phyloP scores from a whole-genome alignment of 2,888 invertebrate species.

The Agrotis clavis region DNA sequence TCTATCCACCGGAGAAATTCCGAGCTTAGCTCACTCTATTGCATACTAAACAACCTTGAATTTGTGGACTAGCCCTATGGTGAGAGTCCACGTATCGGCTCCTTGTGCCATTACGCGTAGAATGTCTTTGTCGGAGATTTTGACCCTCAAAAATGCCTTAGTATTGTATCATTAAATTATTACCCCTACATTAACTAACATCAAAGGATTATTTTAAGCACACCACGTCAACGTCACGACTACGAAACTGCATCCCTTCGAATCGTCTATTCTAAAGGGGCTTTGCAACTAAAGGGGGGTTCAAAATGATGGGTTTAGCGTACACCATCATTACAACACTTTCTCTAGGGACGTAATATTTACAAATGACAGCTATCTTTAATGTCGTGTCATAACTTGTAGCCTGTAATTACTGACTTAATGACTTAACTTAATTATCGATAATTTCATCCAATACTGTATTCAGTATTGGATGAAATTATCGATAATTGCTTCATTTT shows the following conservation, averaged over 20 bases:
- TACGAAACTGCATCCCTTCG: not conserved
- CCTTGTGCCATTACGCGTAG: no score
- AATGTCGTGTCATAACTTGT: slow-evolving; percentile 27
- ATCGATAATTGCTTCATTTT: slow-evolving; percentile 57
- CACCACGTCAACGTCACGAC: not conserved
- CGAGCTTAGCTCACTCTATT: no score
- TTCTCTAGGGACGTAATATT: slow-evolving; percentile 37
- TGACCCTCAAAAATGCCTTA: not conserved
- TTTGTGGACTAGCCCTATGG: no score
- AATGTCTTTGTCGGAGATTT: no score
- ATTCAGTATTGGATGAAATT: no score
- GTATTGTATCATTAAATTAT: not conserved
- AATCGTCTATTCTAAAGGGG: slow-evolving; percentile 48
- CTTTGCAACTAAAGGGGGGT: slow-evolving; percentile 22
- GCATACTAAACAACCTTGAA: no score
- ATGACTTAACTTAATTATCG: no score
- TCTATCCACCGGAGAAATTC: no score
- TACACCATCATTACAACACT: slow-evolving; percentile 44
- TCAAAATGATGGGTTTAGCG: slow-evolving; percentile 45
- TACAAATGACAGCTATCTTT: slow-evolving; percentile 49
- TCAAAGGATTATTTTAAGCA: slow-evolving; percentile 1
- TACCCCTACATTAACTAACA: not conserved
- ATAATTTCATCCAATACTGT: no score
- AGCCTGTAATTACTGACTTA: slow-evolving; percentile 42
- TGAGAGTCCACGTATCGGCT: no score